These are phyloP conservation scores for Philereme vetulata DNA, from an alignment of 2,888 invertebrate genomes.

Conservation along the genomic window DNA sequence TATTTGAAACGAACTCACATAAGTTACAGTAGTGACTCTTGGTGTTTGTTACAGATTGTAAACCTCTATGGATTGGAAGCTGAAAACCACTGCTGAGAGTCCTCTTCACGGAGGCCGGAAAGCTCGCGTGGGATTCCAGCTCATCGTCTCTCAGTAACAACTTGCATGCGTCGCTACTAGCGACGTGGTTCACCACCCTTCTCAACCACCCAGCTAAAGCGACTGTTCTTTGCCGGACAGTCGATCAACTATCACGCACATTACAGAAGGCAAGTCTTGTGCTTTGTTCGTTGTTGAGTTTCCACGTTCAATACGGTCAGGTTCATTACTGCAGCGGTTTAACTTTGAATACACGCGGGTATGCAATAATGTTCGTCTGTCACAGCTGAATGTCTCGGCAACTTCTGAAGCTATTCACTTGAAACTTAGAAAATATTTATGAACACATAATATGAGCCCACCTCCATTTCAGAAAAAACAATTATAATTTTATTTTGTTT, in stretches of 20 bases:
- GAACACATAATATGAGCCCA: too few species aligned
- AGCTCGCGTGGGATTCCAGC: constrained; percentile 89
- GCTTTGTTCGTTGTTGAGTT: background rate
- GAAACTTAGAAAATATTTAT: too few species aligned
- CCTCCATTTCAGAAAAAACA: too few species aligned
- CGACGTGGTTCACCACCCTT: constrained; percentile 85
- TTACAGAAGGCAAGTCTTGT: constrained; percentile 83
- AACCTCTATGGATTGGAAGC: constrained; percentile 97
- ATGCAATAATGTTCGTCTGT: too few species aligned
- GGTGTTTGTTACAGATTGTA: constrained; percentile 86
- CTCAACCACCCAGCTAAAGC: constrained; percentile 94
- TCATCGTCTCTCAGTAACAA: constrained; percentile 88
- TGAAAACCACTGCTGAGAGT: constrained; percentile 98
- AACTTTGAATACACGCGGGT: too few species aligned
- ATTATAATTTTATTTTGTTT: too few species aligned
- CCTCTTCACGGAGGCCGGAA: constrained; percentile 91
- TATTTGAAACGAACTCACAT: too few species aligned
- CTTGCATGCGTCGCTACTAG: constrained; percentile 86
- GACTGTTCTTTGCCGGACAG: constrained; percentile 93
- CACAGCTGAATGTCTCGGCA: too few species aligned
- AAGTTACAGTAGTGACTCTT: background rate
- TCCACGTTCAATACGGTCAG: background rate
- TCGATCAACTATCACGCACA: constrained; percentile 90
- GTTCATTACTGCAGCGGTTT: too few species aligned
- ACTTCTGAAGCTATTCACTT: too few species aligned